Conservation (phyloP, 1,140 invertebrate genomes). For the Drosophila tropicalis region DNA sequence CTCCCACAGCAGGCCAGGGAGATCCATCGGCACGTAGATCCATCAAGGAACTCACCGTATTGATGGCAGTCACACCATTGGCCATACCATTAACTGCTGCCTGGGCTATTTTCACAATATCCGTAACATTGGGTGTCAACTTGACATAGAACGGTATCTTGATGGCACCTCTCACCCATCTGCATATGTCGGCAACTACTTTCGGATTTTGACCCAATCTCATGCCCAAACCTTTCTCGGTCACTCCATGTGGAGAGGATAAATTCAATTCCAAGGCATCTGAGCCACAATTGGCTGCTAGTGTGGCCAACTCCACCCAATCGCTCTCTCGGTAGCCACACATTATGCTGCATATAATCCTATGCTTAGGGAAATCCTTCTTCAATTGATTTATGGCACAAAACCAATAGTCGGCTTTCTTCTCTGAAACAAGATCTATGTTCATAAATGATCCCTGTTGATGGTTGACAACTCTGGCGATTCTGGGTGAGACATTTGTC, state of each 20-base stretch:
- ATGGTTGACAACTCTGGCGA: constrained; percentile 91
- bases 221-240: constrained; percentile 97
- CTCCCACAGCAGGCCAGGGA: constrained; percentile 96
- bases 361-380: constrained; percentile 94
- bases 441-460: constrained; percentile 94
- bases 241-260: constrained; percentile 99
- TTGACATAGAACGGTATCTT: constrained; percentile 98
- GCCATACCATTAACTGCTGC: constrained; percentile 96
- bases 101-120: constrained; percentile 90
- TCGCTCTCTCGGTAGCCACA: constrained; percentile 93
- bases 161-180: constrained; percentile 92
- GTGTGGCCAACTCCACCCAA: constrained; percentile 92
- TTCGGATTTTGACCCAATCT: constrained; percentile 97
- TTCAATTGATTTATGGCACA: constrained; percentile 95
- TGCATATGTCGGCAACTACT: constrained; percentile 93
- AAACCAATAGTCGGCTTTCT: constrained; percentile 96
- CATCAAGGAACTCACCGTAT: constrained; percentile 97
- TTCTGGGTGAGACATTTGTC: constrained; percentile 98
- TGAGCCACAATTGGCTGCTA: constrained; percentile 92
- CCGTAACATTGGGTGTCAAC: constrained; percentile 98
- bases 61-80: constrained; percentile 97
- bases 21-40: constrained; percentile 89
- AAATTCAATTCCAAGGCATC: constrained; percentile 98
- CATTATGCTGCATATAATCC: constrained; percentile 98
- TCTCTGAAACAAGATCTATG: constrained; percentile 99